These are phyloP conservation scores for Hiodon tergisus DNA, from an alignment of 2,113 vertebrate genomes.

Conservation along the genomic window DNA sequence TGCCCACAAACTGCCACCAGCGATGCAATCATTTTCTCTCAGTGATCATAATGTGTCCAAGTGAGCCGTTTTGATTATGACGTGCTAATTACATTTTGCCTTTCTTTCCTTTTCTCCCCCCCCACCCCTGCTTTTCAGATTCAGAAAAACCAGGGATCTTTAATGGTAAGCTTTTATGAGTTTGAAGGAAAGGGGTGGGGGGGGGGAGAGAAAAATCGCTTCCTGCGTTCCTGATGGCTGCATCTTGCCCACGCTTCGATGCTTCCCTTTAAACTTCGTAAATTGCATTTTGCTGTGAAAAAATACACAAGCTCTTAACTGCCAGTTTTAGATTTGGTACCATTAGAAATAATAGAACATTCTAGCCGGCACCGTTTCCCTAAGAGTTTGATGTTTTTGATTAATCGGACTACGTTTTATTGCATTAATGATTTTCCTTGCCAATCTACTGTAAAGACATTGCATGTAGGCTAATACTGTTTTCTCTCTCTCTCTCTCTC, in stretches of 20 bases:
- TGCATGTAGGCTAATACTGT: slow-evolving; percentile 79
- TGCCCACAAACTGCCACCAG: slow-evolving; percentile 98
- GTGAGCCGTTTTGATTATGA: slow-evolving; percentile 99
- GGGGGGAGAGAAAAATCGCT: slow-evolving; percentile 62
- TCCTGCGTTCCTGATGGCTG: slow-evolving; percentile 82
- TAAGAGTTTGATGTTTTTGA: slow-evolving; percentile 88
- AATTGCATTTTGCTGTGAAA: slow-evolving; percentile 81
- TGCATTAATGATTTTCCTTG: slow-evolving; percentile 92
- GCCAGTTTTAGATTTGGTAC: slow-evolving; percentile 92
- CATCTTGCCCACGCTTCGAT: slow-evolving; percentile 81
- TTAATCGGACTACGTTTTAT: slow-evolving; percentile 96
- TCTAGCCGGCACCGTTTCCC: slow-evolving; percentile 76
- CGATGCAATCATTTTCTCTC: slow-evolving; percentile 97
- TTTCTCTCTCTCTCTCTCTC: slow-evolving; percentile 23
- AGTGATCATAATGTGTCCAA: slow-evolving; percentile 99
- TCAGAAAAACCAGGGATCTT: slow-evolving; percentile 99
- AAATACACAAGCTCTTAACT: slow-evolving; percentile 84
- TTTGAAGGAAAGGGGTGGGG: slow-evolving; percentile 41
- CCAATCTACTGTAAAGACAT: slow-evolving; percentile 87
- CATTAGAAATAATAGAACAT: slow-evolving; percentile 95
- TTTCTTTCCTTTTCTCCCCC: slow-evolving; percentile 52
- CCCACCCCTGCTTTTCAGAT: slow-evolving; percentile 71
- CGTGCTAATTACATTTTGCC: slow-evolving; percentile 99
- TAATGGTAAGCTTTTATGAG: slow-evolving; percentile 98
- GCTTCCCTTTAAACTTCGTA: slow-evolving; percentile 88